Percentiles rank a stretch among this genome's conserved stretches.
Evolutionary conservation across 2,113 vertebrate genomes (phyloP).

Genomic region (Mystacornis crossleyi): DNA sequence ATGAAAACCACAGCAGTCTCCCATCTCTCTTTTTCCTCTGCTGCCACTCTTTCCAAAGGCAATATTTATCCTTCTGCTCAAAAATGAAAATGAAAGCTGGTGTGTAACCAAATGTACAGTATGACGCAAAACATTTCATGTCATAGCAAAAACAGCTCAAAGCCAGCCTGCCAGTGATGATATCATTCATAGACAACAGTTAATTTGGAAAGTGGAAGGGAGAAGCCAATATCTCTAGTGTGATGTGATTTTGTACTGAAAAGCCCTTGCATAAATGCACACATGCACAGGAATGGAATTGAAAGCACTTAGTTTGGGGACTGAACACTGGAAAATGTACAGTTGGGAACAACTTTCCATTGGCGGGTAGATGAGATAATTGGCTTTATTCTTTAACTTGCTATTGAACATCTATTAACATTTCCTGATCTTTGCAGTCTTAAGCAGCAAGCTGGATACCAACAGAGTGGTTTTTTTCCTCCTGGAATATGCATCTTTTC

Average conservation of each 20-base stretch:
- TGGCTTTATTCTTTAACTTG: neutral
- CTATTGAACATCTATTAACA: neutral
- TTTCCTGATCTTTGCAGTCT: neutral
- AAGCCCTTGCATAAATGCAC: neutral
- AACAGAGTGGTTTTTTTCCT: neutral
- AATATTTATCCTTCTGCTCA: slow-evolving; percentile 66
- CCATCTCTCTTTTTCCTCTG: neutral
- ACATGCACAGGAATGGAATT: neutral
- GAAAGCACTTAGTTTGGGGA: neutral
- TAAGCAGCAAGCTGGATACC: neutral
- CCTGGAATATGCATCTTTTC: neutral
- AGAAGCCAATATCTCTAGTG: slow-evolving; percentile 50
- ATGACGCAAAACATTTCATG: slow-evolving; percentile 41
- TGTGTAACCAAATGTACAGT: slow-evolving; percentile 17
- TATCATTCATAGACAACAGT: slow-evolving; percentile 31
- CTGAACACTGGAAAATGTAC: neutral
- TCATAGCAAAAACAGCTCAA: slow-evolving; percentile 27
- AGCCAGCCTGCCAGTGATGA: slow-evolving; percentile 36
- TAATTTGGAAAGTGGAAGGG: slow-evolving; percentile 41
- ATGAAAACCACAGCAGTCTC: neutral
- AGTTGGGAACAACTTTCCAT: neutral
- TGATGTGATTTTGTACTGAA: slow-evolving; percentile 36
- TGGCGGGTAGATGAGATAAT: neutral
- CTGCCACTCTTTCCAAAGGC: slow-evolving; percentile 16
- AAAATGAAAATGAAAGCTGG: slow-evolving; percentile 70